Percentiles rank a stretch among this genome's conserved stretches.
phyloP scores from a whole-genome alignment of 2,113 vertebrate species.

The Ondatra zibethicus region DNA sequence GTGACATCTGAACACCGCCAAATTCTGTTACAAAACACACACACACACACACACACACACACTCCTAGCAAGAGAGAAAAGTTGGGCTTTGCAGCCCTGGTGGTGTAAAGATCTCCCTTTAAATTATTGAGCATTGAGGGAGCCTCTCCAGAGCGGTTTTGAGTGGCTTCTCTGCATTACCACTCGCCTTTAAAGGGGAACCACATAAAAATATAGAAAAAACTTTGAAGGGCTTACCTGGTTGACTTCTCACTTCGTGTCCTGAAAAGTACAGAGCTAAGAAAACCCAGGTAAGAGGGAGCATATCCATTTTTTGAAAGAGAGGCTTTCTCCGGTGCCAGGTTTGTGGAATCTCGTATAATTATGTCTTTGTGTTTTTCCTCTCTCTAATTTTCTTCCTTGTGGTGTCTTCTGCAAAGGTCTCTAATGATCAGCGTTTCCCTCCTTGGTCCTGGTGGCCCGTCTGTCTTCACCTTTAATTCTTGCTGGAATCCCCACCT shows the following conservation, averaged over 20 bases:
- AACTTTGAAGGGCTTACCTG: conserved; percentile 90
- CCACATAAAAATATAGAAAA: conserved; percentile 48
- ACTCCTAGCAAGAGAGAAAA: conserved; percentile 72
- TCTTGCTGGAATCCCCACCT: conserved; percentile 53
- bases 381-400: conserved; percentile 60
- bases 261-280: conserved; percentile 87
- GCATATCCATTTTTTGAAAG: conserved; percentile 90
- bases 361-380: conserved; percentile 73
- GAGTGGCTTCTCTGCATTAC: not conserved
- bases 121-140: conserved; percentile 62
- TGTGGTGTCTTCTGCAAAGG: conserved; percentile 64
- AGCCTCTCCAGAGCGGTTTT: conserved; percentile 40
- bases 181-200: conserved; percentile 58
- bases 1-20: conserved; percentile 82
- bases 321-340: conserved; percentile 60
- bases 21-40: conserved; percentile 74
- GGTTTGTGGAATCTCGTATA: conserved; percentile 53
- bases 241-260: conserved; percentile 86
- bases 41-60: conserved; percentile 53
- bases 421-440: conserved; percentile 57
- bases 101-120: conserved; percentile 56
- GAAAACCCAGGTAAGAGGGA: conserved; percentile 90
- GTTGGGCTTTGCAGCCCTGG: conserved; percentile 65
- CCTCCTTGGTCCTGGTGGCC: conserved; percentile 56
- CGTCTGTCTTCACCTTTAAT: conserved; percentile 68